Conservation (phyloP, 2,113 vertebrate genomes). For the Circaetus gallicus region DNA sequence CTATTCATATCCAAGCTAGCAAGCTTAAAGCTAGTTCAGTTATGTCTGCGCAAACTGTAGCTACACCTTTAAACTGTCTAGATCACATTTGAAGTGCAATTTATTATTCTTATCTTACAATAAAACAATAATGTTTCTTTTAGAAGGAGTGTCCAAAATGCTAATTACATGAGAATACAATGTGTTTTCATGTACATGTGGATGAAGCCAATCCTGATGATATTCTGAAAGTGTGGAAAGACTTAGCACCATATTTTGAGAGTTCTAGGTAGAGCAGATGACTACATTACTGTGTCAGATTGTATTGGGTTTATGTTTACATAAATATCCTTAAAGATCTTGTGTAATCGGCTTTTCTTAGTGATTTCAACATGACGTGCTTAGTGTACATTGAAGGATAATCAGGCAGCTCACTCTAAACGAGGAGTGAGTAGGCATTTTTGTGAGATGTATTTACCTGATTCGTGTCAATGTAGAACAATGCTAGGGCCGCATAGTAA, state of each 20-base stretch:
- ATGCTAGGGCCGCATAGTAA: no score
- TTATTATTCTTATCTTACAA: background rate
- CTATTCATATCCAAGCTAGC: background rate
- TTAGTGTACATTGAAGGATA: background rate
- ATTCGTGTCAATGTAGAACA: no score
- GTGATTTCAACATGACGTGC: background rate
- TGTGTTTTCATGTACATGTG: background rate
- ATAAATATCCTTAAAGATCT: background rate
- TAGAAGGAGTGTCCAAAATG: background rate
- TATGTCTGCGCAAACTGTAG: background rate
- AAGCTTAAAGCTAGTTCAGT: background rate
- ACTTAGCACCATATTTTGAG: background rate
- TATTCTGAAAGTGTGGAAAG: background rate
- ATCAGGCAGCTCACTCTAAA: background rate
- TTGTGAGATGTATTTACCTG: no score
- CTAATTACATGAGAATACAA: background rate
- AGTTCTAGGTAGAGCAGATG: background rate
- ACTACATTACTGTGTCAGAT: background rate
- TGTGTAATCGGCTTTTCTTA: background rate
- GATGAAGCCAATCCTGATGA: background rate
- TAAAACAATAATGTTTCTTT: background rate
- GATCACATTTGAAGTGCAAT: background rate
- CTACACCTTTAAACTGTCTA: background rate
- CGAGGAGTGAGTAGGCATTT: background rate
- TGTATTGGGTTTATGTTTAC: constrained; percentile 3